A percentile compares a stretch with the other conserved stretches of the same genome.
phyloP scores from a whole-genome alignment of 1,140 invertebrate species.

The Tetramorium parvispinum region DNA sequence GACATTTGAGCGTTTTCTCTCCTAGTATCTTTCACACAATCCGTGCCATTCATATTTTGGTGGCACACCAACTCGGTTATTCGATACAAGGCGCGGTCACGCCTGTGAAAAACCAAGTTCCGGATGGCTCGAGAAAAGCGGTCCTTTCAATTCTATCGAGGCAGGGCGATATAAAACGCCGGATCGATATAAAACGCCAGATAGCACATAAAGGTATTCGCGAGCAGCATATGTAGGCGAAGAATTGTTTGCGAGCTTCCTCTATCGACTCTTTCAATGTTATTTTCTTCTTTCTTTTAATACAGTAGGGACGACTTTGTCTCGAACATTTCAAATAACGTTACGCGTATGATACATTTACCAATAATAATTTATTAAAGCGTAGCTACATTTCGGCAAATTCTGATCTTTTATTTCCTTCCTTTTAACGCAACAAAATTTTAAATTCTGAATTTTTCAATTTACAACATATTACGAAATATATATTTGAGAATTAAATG shows the following conservation, averaged over 20 bases:
- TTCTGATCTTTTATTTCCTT: neutral
- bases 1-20: neutral
- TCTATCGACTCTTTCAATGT: neutral
- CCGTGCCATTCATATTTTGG: constrained; percentile 32
- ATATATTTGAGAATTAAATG: neutral
- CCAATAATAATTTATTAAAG: constrained; percentile 18
- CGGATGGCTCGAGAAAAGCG: neutral
- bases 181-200: constrained; percentile 39
- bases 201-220: constrained; percentile 18
- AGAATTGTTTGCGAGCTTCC: neutral
- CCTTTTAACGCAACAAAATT: neutral
- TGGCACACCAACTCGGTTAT: constrained; percentile 53
- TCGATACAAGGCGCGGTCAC: constrained; percentile 11
- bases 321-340: neutral
- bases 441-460: neutral
- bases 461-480: neutral
- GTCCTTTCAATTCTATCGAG: constrained; percentile 15
- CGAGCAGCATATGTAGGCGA: neutral
- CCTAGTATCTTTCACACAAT: neutral
- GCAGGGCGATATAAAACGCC: neutral
- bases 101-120: neutral
- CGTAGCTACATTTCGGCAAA: neutral
- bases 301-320: neutral
- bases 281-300: neutral
- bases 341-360: neutral